Evolutionary conservation across 2,797 vertebrate species (phyloP), one percentile per base, ranked within the genome.

Genomic region (Amblyopsis hoosieri): DNA sequence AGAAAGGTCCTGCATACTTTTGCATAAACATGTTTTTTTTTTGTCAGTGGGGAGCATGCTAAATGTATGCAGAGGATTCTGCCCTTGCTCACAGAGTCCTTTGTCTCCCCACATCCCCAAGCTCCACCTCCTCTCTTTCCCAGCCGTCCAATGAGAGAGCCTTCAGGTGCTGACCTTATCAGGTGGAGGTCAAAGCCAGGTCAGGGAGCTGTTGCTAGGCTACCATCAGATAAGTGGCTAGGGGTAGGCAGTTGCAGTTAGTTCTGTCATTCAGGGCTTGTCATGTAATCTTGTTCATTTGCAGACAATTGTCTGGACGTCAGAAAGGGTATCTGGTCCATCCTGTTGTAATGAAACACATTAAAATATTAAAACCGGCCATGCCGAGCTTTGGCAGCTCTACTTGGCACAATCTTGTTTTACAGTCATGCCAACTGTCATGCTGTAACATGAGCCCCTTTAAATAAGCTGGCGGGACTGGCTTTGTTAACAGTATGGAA

Each of bases 151-250:
- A 93, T 94, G 89, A 88, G 89, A 89, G 87, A 88, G 85, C 87
- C 91, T 93, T 94, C 91, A 93, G 92, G 92, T 93, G 91, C 88
- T 93, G 92, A 93, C 93, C 92, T 94, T 93, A 93, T 93, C 89
- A 84, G 90, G 90, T 90, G 87, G 89, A 92, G 92, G 92, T 93
- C 93, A 93, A 89, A 90, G 89, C 89, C 90, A 92, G 92, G 93
- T 92, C 91, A 92, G 90, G 90, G 90, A 92, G 93, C 91, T 91
- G 92, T 93, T 93, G 92, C 92, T 92, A 93, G 87, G 92, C 84
- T 91, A 93, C 92, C 89, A 93, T 94, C 92, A 90, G 92, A 93
- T 93, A 94, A 93, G 89, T 88, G 89, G 87, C 79, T 61, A 59
- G 85, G 71, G 87, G 89, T 87, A 87, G 85, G 87, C 86, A 78